Evolutionary conservation across 2,888 invertebrate species (phyloP).

Genomic region (Lycophotia porphyrea): DNA sequence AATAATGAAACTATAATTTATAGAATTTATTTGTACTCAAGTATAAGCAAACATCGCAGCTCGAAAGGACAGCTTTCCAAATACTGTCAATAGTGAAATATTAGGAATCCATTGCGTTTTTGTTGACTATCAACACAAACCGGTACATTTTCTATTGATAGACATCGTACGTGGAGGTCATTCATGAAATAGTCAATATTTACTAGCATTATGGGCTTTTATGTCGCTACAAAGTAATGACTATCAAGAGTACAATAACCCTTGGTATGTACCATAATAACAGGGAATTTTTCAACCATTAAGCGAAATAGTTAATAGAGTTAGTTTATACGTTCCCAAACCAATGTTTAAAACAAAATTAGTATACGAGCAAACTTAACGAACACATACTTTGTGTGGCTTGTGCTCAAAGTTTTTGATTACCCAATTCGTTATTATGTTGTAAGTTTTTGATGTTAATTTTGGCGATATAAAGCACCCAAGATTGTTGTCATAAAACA

Average conservation of each 20-base stretch:
- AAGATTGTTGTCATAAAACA: neutral
- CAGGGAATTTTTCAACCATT: slow-evolving; percentile 18
- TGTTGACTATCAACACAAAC: slow-evolving; percentile 57
- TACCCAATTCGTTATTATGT: slow-evolving; percentile 4
- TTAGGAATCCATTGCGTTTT: slow-evolving; percentile 43
- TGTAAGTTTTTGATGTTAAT: slow-evolving; percentile 26
- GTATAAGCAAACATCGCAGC: neutral
- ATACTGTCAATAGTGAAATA: slow-evolving; percentile 41
- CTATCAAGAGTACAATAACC: slow-evolving; percentile 25
- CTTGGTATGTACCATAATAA: slow-evolving; percentile 6
- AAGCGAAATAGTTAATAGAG: slow-evolving; percentile 7
- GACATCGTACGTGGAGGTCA: slow-evolving; percentile 20
- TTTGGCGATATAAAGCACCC: neutral
- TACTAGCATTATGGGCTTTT: slow-evolving; percentile 23
- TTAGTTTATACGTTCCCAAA: neutral
- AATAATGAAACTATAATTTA: slow-evolving; percentile 3
- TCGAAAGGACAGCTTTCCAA: slow-evolving; percentile 18
- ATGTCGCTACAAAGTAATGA: slow-evolving; percentile 1
- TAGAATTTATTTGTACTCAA: neutral
- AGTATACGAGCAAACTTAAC: slow-evolving; percentile 18
- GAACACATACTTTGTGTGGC: slow-evolving; percentile 1
- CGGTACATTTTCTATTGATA: slow-evolving; percentile 35
- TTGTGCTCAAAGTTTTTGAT: slow-evolving; percentile 27
- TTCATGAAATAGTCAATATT: slow-evolving; percentile 40
- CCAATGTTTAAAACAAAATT: slow-evolving; percentile 19